Percentiles rank a stretch among this genome's conserved stretches.
Conservation (phyloP, 2,888 invertebrate species). For the Allygus modestus region DNA sequence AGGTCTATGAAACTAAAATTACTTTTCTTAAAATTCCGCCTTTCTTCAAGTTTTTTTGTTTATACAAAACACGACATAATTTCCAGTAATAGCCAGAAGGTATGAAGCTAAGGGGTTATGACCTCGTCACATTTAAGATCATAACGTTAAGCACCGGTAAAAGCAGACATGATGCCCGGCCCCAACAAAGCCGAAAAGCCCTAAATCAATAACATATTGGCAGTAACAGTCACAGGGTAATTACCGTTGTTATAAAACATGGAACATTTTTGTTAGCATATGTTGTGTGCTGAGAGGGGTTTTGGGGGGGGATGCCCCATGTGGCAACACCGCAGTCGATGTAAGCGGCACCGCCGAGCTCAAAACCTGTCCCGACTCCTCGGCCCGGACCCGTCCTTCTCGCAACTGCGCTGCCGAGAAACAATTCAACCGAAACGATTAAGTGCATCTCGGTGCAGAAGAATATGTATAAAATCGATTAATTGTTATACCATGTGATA, state of each 20-base stretch:
- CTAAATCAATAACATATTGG: slow-evolving; percentile 55
- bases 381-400: background rate
- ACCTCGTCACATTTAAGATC: background rate
- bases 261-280: slow-evolving; percentile 59
- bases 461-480: background rate
- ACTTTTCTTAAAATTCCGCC: too few species aligned
- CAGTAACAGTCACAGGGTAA: slow-evolving; percentile 38
- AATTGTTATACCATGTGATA: background rate
- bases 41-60: too few species aligned
- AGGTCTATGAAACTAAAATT: too few species aligned
- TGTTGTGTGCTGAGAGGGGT: slow-evolving; percentile 9
- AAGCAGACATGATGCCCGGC: background rate
- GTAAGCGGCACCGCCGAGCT: slow-evolving; percentile 47
- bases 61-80: too few species aligned
- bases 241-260: slow-evolving; percentile 56
- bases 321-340: slow-evolving; percentile 53
- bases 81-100: too few species aligned
- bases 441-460: background rate
- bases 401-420: too few species aligned
- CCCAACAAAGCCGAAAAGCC: background rate
- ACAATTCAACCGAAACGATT: background rate
- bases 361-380: slow-evolving; percentile 46
- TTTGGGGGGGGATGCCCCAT: slow-evolving; percentile 16
- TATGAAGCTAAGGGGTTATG: background rate
- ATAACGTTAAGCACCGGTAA: slow-evolving; percentile 4